Evolutionary conservation across 2,888 invertebrate genomes (phyloP).

Genomic region (Polia nebulosa): DNA sequence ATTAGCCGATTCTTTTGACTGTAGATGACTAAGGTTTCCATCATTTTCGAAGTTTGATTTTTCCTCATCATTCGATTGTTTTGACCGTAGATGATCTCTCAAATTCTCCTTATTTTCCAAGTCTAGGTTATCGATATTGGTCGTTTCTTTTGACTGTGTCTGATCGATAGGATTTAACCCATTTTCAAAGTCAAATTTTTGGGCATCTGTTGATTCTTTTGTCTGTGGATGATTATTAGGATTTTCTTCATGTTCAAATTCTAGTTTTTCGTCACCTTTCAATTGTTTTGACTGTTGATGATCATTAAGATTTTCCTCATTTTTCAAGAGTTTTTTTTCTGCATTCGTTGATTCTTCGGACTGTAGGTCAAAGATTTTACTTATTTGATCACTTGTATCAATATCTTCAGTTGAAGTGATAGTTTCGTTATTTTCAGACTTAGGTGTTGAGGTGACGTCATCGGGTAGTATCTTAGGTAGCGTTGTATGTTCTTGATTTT

Average conservation of each 20-base stretch:
- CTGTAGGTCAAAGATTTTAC: conserved; percentile 6
- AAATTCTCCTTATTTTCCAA: conserved; percentile 52
- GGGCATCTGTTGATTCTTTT: background rate
- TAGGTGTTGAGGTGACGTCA: background rate
- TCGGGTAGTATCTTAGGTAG: background rate
- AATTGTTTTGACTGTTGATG: conserved; percentile 7
- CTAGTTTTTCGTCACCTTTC: fast-evolving
- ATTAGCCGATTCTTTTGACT: background rate
- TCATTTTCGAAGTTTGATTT: conserved; percentile 56
- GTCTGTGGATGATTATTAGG: background rate
- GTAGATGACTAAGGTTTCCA: background rate
- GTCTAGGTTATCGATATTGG: conserved; percentile 3
- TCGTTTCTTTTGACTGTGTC: background rate
- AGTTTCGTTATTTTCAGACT: background rate
- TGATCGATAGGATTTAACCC: background rate
- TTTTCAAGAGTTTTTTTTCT: background rate
- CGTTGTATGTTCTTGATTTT: background rate
- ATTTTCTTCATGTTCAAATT: background rate
- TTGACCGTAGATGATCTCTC: background rate
- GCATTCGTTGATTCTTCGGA: background rate
- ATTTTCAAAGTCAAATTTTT: conserved; percentile 52
- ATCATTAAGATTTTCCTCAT: background rate
- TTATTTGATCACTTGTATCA: background rate
- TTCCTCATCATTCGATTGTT: background rate
- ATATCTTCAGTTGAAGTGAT: conserved; percentile 2